Conservation (phyloP, 2,113 vertebrate genomes). For the Pygoscelis adeliae region DNA sequence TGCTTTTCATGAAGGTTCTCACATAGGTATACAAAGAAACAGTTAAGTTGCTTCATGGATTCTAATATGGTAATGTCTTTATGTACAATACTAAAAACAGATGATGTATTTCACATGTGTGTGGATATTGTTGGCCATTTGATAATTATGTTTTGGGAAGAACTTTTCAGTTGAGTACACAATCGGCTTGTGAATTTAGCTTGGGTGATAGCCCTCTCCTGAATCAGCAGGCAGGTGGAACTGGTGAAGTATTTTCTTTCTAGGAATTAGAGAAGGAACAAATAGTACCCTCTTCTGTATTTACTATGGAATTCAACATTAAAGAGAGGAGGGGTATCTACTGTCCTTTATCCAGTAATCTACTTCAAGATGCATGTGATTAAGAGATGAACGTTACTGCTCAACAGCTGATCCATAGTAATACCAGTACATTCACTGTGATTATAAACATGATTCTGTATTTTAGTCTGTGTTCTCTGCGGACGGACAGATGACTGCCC, state of each 20-base stretch:
- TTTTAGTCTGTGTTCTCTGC: constrained; percentile 89
- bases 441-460: neutral
- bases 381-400: neutral
- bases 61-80: neutral
- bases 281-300: neutral
- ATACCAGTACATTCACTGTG: neutral
- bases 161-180: neutral
- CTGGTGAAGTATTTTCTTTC: neutral
- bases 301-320: neutral
- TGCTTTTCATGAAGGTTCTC: neutral
- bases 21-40: neutral
- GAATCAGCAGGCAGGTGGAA: neutral
- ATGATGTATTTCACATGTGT: neutral
- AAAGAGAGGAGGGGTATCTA: neutral
- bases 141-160: neutral
- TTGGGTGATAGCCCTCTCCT: neutral
- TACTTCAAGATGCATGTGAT: neutral
- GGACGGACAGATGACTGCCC: constrained; percentile 85
- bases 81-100: neutral
- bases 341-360: neutral
- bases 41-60: neutral
- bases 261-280: neutral
- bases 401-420: neutral
- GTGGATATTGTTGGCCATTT: neutral
- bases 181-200: neutral